phyloP scores from a whole-genome alignment of 2,797 vertebrate species.

The Micromesistius poutassou region DNA sequence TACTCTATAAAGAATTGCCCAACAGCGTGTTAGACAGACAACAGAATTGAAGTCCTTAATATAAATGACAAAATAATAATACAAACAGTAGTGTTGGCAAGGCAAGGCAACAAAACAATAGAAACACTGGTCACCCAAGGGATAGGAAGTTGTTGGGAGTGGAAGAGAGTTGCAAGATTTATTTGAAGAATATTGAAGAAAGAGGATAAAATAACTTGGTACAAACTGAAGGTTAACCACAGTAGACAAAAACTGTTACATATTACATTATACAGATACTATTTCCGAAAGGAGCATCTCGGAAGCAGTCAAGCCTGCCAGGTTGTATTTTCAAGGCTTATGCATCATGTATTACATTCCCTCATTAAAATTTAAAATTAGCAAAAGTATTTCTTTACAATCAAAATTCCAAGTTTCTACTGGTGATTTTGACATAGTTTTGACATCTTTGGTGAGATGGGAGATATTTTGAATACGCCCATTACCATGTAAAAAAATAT shows the following conservation, averaged over 20 bases:
- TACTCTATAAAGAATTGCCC: background rate
- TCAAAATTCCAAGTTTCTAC: conserved; percentile 26
- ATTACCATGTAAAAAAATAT: background rate
- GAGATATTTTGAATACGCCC: conserved; percentile 33
- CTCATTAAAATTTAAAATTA: conserved; percentile 33
- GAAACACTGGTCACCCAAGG: background rate
- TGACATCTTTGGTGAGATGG: conserved; percentile 21
- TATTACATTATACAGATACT: conserved; percentile 24
- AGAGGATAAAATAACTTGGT: no score
- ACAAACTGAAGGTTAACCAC: background rate
- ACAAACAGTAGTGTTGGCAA: background rate
- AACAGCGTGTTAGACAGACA: background rate
- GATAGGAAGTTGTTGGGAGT: background rate
- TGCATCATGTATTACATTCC: conserved; percentile 13
- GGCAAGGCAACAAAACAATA: no score
- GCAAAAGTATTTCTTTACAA: conserved; percentile 16
- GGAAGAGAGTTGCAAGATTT: no score
- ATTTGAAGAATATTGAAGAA: no score
- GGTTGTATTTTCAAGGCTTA: conserved; percentile 41
- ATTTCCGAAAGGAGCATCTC: conserved; percentile 30
- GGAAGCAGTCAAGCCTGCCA: conserved; percentile 35
- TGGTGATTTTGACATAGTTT: conserved; percentile 31
- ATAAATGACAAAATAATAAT: background rate
- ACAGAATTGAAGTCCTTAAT: background rate
- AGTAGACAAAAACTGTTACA: background rate